These are phyloP conservation scores for Poeciliopsis occidentalis DNA, from an alignment of 2,113 vertebrate genomes.

Conservation along the genomic window DNA sequence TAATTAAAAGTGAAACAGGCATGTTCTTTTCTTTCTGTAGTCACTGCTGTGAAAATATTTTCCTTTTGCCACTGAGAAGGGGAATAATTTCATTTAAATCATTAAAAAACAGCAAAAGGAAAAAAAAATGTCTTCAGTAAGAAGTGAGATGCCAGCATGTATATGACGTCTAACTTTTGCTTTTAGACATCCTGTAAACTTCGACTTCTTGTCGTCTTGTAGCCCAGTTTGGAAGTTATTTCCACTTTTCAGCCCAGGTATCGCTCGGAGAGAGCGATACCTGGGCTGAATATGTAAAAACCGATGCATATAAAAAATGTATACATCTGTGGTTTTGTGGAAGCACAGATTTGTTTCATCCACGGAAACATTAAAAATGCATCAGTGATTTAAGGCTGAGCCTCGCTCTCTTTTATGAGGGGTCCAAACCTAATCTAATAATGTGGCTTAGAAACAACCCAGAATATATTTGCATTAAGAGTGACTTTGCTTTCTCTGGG, in stretches of 20 bases:
- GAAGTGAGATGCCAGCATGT: not conserved
- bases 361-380: too few species aligned
- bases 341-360: too few species aligned
- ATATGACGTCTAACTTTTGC: not conserved
- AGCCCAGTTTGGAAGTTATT: too few species aligned
- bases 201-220: too few species aligned
- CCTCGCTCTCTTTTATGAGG: too few species aligned
- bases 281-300: not conserved
- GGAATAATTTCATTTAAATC: too few species aligned
- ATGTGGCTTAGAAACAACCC: not conserved
- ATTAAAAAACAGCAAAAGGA: too few species aligned
- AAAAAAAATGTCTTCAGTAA: too few species aligned
- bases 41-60: not conserved
- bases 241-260: too few species aligned
- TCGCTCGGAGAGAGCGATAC: not conserved
- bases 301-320: not conserved
- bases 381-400: too few species aligned
- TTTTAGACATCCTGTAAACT: not conserved
- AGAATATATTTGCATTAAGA: not conserved
- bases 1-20: too few species aligned
- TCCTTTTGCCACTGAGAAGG: not conserved
- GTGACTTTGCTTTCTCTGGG: not conserved
- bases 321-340: not conserved
- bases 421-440: not conserved
- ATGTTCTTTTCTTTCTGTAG: too few species aligned